phyloP scores from a whole-genome alignment of 2,888 invertebrate genomes.

The Chirona hameri region DNA sequence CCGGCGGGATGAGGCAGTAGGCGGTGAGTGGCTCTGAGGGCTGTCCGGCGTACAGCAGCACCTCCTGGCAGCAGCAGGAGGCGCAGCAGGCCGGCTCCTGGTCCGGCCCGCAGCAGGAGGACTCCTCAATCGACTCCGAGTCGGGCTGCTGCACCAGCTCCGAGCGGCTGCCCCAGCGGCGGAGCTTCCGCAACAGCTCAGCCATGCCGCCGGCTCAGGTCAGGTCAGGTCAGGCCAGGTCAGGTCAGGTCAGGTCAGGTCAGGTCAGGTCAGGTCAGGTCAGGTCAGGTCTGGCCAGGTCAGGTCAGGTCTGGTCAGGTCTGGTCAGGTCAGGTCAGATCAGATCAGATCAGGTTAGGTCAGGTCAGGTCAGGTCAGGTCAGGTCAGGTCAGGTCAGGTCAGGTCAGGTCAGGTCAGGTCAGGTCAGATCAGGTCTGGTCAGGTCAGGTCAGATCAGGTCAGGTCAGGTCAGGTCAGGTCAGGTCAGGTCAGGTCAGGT shows the following conservation, averaged over 20 bases:
- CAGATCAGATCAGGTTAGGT: neutral
- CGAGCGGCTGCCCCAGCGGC: neutral
- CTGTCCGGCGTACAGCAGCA: neutral
- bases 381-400: neutral
- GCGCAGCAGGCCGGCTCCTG: neutral
- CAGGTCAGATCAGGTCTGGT: too few relatives aligned
- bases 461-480: too few relatives aligned
- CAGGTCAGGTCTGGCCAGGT: neutral
- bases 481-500: too few relatives aligned
- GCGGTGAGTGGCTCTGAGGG: neutral
- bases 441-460: too few relatives aligned
- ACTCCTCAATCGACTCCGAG: neutral
- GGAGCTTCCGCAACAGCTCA: neutral
- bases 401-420: too few relatives aligned
- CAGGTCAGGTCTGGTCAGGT: neutral
- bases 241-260: slow-evolving; percentile 26
- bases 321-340: neutral
- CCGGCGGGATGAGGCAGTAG: slow-evolving; percentile 9
- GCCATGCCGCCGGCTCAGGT: neutral
- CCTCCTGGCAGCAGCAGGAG: neutral
- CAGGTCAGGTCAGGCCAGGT: slow-evolving; percentile 22
- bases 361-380: slow-evolving; percentile 7
- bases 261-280: slow-evolving; percentile 26
- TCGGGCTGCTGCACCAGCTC: neutral
- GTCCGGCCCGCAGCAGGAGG: neutral